Evolutionary conservation across 2,888 invertebrate species (phyloP).

Genomic region (Ormyrus nitidulus): DNA sequence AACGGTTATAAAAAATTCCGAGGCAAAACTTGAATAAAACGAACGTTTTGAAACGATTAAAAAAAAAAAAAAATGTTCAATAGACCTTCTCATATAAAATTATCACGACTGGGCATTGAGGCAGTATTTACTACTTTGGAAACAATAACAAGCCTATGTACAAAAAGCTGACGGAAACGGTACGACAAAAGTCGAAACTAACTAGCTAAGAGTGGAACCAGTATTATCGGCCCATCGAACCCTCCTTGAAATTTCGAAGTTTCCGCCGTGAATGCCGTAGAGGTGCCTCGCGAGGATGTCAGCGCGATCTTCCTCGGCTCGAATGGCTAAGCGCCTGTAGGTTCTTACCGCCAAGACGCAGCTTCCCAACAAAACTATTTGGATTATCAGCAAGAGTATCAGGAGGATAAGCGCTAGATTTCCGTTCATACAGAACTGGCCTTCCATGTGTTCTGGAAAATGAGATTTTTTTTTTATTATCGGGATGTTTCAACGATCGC

Average conservation of each 20-base stretch:
- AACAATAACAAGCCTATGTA: too few relatives aligned
- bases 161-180: too few relatives aligned
- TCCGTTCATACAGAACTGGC: conserved; percentile 81
- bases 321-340: conserved; percentile 72
- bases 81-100: too few relatives aligned
- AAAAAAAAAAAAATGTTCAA: too few relatives aligned
- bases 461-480: neutral
- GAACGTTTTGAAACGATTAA: too few relatives aligned
- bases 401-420: conserved; percentile 81
- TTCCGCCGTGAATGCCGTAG: conserved; percentile 71
- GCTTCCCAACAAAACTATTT: conserved; percentile 78
- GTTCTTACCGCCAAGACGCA: conserved; percentile 78
- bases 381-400: conserved; percentile 80
- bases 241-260: conserved; percentile 69
- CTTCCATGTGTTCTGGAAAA: conserved; percentile 65
- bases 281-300: conserved; percentile 70
- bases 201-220: conserved; percentile 63
- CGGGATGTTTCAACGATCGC: too few relatives aligned
- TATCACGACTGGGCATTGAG: too few relatives aligned
- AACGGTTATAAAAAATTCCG: too few relatives aligned
- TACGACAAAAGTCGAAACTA: neutral
- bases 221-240: conserved; percentile 72
- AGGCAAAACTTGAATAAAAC: too few relatives aligned
- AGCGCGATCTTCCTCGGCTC: conserved; percentile 71
- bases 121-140: too few relatives aligned